These are phyloP conservation scores for Eurypyga helias DNA, from an alignment of 2,113 vertebrate genomes.

Conservation along the genomic window DNA sequence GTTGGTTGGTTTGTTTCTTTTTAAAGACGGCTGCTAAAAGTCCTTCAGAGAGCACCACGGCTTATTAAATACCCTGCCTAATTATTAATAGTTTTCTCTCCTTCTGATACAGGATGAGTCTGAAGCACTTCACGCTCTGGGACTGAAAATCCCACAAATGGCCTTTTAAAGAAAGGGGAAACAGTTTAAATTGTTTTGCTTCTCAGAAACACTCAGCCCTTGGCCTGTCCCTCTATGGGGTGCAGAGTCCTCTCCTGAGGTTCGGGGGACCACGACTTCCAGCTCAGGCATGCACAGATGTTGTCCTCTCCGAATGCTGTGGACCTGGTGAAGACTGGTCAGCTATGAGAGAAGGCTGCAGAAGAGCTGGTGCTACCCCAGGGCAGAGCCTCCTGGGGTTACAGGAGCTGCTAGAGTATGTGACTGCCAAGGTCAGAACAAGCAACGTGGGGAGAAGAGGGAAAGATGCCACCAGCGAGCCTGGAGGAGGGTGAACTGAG, in stretches of 20 bases:
- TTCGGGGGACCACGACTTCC: neutral
- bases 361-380: neutral
- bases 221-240: neutral
- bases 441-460: neutral
- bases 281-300: accelerated
- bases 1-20: neutral
- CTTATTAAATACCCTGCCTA: neutral
- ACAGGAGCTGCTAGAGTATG: accelerated
- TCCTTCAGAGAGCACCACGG: neutral
- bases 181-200: neutral
- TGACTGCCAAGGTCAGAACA: neutral
- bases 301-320: neutral
- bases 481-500: neutral
- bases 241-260: accelerated
- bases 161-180: neutral
- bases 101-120: neutral
- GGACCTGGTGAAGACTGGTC: neutral
- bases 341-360: neutral
- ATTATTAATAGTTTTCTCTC: neutral
- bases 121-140: neutral
- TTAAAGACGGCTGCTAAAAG: neutral
- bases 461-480: neutral
- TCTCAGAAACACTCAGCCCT: neutral
- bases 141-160: neutral
- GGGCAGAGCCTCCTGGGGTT: neutral